phyloP scores from a whole-genome alignment of 2,113 vertebrate species.

The Phylloscopus whistleri region DNA sequence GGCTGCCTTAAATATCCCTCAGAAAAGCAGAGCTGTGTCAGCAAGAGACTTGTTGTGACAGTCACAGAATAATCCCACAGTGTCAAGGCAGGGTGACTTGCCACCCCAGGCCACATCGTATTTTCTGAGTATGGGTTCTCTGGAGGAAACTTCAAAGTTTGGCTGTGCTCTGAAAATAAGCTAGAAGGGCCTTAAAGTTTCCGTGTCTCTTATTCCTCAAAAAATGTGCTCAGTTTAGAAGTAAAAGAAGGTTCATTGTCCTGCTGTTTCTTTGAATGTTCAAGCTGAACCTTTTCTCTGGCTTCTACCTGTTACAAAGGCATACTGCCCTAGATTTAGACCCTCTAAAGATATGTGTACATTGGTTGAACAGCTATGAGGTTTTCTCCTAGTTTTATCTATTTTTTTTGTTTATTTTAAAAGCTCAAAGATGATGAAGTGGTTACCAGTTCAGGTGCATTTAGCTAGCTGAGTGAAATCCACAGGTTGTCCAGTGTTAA shows the following conservation, averaged over 20 bases:
- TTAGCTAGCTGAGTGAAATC: background rate
- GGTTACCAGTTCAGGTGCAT: background rate
- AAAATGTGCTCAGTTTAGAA: background rate
- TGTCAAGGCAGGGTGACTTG: background rate
- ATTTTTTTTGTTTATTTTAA: background rate
- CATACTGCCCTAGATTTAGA: background rate
- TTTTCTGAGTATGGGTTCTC: background rate
- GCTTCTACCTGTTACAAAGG: background rate
- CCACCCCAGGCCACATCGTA: background rate
- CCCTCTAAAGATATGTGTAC: background rate
- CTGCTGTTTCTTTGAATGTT: slow-evolving; percentile 23
- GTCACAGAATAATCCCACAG: background rate
- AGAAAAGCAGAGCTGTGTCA: background rate
- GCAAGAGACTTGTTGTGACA: background rate
- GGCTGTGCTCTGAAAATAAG: background rate
- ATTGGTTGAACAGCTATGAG: background rate
- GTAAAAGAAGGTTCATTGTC: background rate
- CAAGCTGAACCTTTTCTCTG: background rate
- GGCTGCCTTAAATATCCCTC: background rate
- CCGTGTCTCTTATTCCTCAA: background rate
- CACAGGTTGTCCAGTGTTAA: background rate
- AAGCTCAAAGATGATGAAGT: background rate
- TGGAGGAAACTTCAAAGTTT: background rate
- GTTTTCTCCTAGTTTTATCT: background rate
- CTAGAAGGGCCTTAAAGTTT: background rate